A percentile compares a stretch with the other conserved stretches of the same genome.
These are phyloP conservation scores for Zootoca vivipara DNA, from an alignment of 2,113 vertebrate genomes.

Conservation along the genomic window DNA sequence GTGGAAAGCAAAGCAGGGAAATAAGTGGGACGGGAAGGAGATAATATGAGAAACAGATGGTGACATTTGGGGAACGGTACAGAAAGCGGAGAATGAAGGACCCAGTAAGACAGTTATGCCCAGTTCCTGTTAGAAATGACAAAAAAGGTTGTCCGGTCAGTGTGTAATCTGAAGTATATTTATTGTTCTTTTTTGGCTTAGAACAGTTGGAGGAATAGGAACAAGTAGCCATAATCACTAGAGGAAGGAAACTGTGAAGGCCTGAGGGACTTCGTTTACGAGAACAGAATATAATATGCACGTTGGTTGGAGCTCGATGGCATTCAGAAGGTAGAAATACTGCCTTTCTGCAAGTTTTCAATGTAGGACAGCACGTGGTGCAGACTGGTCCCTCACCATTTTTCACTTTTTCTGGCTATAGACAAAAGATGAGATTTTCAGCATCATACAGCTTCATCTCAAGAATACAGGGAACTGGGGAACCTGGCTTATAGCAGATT, in stretches of 20 bases:
- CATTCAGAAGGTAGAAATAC: background rate
- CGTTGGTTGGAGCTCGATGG: background rate
- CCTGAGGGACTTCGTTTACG: background rate
- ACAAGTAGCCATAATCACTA: background rate
- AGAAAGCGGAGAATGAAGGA: conserved; percentile 29
- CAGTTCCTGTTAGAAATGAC: conserved; percentile 18
- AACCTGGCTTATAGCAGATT: background rate
- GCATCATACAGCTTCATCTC: background rate
- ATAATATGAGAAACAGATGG: conserved; percentile 43
- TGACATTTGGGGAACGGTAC: conserved; percentile 3
- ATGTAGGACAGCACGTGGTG: background rate
- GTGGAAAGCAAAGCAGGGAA: conserved; percentile 38
- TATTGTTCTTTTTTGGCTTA: background rate
- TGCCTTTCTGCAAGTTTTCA: background rate
- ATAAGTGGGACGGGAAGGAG: conserved; percentile 21
- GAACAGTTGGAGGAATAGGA: background rate
- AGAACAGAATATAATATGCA: background rate
- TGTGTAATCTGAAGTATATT: background rate
- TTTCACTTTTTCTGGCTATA: background rate
- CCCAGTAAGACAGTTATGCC: background rate
- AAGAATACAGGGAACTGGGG: background rate
- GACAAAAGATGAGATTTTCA: background rate
- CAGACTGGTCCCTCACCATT: background rate
- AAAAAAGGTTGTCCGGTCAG: background rate
- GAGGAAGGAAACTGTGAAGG: background rate